Base-by-base conservation (phyloP, 2,888 invertebrate species). In the Argyresthia albistria region DNA sequence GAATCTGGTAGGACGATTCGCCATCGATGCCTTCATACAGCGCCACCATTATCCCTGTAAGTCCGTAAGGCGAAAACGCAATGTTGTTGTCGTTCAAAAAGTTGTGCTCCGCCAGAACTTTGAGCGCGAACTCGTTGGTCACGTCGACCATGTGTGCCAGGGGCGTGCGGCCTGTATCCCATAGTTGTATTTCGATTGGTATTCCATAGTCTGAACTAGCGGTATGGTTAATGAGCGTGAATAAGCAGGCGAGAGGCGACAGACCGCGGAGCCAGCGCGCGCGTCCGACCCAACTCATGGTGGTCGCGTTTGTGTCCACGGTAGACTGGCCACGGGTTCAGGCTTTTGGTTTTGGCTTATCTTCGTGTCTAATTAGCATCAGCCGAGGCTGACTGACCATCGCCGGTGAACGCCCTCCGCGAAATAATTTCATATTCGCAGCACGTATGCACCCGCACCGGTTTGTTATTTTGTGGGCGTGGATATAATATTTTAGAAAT, bases 61-160 rank as follows among this genome's bases (percentile, higher is more conserved):
- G 83, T 3, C 95, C 95, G 58, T 95, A 94, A 9, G 95, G 95
- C 0, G 95, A 95, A 69, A 95, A 93, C 4, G 95, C 95, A 53
- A 95, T 92, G 73, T 95, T 96, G 69, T 93, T 93, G 49, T 91
- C 90, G 73, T 93, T 93, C 63, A 91, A 86, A 74, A 91, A 90
- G 65, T 92, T 92, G 65, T 93, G 93, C 71, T 91, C 90, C 63
- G 92, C 88, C 0, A 95, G 86, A 61, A 93, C 88, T 70, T 91
- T 90, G 57, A 93, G 80, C 52, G 92, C 92, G 58, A 93, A 89
- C 67, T 91, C 91, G 72, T 95, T 95, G 46, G 94, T 92, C 43
- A 93, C 90, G 68, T 95, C 95, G 54, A 94, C 93, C 93, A 95
- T 94, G 55, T 92, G 88, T 58, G 93, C 91, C 57, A 92, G 84